Conservation (phyloP, 2,797 vertebrate species). For the Dicrostonyx torquatus region DNA sequence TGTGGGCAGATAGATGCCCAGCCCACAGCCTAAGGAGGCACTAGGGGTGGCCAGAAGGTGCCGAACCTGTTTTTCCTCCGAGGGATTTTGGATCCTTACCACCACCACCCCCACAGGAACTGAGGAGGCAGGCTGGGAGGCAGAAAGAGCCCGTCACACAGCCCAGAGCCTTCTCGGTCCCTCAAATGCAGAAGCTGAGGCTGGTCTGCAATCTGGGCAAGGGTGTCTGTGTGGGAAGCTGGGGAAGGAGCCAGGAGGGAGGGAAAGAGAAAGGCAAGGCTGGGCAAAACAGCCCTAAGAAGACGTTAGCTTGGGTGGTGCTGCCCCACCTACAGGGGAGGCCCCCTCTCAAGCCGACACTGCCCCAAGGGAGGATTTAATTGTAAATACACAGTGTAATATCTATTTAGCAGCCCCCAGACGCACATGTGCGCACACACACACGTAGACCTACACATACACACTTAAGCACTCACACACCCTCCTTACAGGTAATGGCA, state of each 20-base stretch:
- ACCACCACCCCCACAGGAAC: not conserved
- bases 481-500: not conserved
- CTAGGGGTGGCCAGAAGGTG: conserved; percentile 45
- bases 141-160: not conserved
- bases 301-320: not conserved
- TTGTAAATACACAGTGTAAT: not conserved
- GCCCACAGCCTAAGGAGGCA: conserved; percentile 35
- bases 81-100: conserved; percentile 4
- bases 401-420: not conserved
- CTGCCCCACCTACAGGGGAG: not conserved
- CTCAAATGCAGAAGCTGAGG: not conserved
- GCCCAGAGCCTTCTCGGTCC: conserved; percentile 1
- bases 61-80: conserved; percentile 72
- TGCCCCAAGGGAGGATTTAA: not conserved
- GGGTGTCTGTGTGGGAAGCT: conserved; percentile 11
- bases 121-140: not conserved
- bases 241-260: not conserved
- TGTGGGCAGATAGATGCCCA: conserved; percentile 39
- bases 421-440: not conserved
- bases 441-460: not conserved
- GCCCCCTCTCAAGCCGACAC: not conserved
- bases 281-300: not conserved
- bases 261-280: conserved; percentile 8
- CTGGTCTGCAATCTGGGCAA: not conserved
- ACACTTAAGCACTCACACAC: too few species aligned